Evolutionary conservation across 1,140 invertebrate species (phyloP), one percentile per base, ranked within the genome.

Genomic region (Magallana gigas): DNA sequence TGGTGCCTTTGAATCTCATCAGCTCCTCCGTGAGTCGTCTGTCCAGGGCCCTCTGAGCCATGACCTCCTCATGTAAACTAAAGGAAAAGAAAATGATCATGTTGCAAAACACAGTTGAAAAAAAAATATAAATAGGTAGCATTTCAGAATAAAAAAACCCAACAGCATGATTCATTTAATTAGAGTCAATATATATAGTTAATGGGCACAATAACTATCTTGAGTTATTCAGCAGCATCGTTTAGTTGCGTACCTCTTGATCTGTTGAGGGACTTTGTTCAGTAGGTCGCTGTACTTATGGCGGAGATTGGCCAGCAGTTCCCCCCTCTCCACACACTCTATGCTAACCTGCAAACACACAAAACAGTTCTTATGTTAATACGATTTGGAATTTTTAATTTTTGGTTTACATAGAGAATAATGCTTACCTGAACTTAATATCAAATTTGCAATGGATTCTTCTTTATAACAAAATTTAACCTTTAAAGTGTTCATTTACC

Each of bases 31-130:
- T 95, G 23, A 95, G 91, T 82, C 95, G 88, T 86, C 94, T 88
- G 86, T 95, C 95, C 56, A 95, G 85, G 18, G 94, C 93, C 89
- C 94, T 91, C 88, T 95, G 95, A 14, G 95, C 94, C 89, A 95
- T 93, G 12, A 95, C 94, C 87, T 95, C 94, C 86, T 95, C 94
- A 91, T 95, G 94, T 83, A 95, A 91, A 91, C 94, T 95, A 82
- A 89, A 85, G 29, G 11, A 87, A 0, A 85, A 64, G 48, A 80
- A 8, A 81, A 59, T 56, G 36, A 1, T 14, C 8, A 18, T 7
- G 57, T 18, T 80, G 36, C 12, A 36, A n/a, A 18, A 5, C 18
- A 80, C 7, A 80, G 36, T 18, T 8, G 16, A 8, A 23, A 80
- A 23, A 48, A 12, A 62, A 62, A 62, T 2, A 6, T 62, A 12